phyloP scores from a whole-genome alignment of 2,797 vertebrate genomes.

The Rallus crepitans region DNA sequence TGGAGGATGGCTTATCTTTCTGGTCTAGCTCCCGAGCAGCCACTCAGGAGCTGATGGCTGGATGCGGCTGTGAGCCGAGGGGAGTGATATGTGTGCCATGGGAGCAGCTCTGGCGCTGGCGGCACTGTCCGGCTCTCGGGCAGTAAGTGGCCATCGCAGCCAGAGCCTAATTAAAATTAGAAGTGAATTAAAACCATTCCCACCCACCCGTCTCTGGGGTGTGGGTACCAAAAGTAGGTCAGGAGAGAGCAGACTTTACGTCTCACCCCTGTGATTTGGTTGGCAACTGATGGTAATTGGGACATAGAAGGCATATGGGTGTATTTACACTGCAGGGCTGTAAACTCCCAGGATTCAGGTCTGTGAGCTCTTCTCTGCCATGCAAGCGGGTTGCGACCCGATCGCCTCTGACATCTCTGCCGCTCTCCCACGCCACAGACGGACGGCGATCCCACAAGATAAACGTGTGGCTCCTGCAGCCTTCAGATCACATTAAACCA shows the following conservation, averaged over 20 bases:
- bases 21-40: neutral
- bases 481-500: neutral
- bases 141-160: accelerated
- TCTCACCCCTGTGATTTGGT: neutral
- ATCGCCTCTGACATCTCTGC: constrained; percentile 20
- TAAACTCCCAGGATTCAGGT: neutral
- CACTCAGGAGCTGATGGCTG: neutral
- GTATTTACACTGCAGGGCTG: neutral
- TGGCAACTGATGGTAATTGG: neutral
- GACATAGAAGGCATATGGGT: neutral
- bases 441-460: neutral
- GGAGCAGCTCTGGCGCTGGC: neutral
- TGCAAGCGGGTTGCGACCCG: neutral
- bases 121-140: accelerated
- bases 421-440: accelerated
- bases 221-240: neutral
- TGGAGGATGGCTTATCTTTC: neutral
- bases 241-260: neutral
- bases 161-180: neutral
- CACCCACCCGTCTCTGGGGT: neutral
- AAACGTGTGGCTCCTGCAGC: accelerated
- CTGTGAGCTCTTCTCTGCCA: neutral
- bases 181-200: neutral
- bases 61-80: accelerated
- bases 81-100: accelerated